Conservation (phyloP, 2,888 invertebrate species). For the Caenorhabditis drosophilae region DNA sequence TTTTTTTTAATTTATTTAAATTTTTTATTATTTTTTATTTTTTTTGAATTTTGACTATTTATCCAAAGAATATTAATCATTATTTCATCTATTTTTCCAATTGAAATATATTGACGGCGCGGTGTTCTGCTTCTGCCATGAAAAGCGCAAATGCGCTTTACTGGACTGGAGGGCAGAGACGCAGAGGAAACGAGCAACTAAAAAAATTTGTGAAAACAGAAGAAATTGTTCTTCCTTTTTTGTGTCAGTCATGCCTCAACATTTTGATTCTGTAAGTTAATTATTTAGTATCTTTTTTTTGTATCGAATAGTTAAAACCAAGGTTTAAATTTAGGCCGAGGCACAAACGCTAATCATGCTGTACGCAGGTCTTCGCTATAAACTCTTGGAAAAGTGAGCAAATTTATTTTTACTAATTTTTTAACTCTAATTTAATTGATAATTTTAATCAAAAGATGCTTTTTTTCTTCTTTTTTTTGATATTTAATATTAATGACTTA, state of each 20-base stretch:
- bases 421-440: conserved; percentile 8
- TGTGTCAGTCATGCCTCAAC: conserved; percentile 5
- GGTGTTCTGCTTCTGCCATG: no score
- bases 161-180: no score
- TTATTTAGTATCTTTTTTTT: conserved; percentile 7
- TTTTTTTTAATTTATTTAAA: no score
- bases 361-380: conserved; percentile 4
- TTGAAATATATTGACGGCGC: no score
- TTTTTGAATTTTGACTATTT: no score
- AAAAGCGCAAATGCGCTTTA: no score
- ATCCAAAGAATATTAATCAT: no score
- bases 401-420: conserved; percentile 6
- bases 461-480: conserved; percentile 9
- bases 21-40: no score
- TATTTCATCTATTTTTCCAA: no score
- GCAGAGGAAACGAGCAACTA: background rate
- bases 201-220: no score
- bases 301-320: conserved; percentile 7
- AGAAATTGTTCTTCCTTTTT: background rate
- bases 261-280: conserved; percentile 5
- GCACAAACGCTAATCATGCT: conserved; percentile 1
- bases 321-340: conserved; percentile 9
- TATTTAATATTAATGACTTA: conserved; percentile 8
- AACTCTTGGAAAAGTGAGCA: conserved; percentile 7
- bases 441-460: conserved; percentile 6